Conservation (phyloP, 2,888 invertebrate species). For the Hedychridium roseum region DNA sequence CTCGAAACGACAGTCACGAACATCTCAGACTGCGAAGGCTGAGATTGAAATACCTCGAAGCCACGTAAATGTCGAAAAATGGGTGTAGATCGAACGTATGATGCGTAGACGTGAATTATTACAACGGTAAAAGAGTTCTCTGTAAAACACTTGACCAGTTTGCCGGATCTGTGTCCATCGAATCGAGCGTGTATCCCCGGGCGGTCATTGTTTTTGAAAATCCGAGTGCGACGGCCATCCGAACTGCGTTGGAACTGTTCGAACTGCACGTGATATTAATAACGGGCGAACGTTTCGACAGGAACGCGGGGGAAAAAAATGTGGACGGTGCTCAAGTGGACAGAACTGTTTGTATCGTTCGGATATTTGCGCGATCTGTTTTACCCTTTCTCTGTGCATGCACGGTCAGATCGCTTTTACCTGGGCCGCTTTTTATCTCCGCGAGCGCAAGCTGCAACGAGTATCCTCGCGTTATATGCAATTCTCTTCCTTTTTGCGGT, state of each 20-base stretch:
- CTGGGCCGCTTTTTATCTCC: not conserved
- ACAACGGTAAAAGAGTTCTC: no score
- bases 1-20: no score
- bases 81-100: no score
- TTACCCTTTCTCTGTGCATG: constrained; percentile 19
- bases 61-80: no score
- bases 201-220: not conserved
- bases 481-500: constrained; percentile 31
- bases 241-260: constrained; percentile 13
- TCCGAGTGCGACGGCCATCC: not conserved
- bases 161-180: no score
- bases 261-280: constrained; percentile 36
- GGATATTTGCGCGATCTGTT: constrained; percentile 33
- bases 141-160: no score
- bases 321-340: not conserved
- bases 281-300: constrained; percentile 39
- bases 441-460: not conserved
- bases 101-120: no score
- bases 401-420: no score
- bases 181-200: not conserved
- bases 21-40: no score
- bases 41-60: no score
- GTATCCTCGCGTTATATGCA: constrained; percentile 28
- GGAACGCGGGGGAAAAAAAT: constrained; percentile 28
- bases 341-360: constrained; percentile 18